Evolutionary conservation across 2,888 invertebrate species (phyloP), one percentile per base, ranked within the genome.

Genomic region (Arrhopalites spinosus): DNA sequence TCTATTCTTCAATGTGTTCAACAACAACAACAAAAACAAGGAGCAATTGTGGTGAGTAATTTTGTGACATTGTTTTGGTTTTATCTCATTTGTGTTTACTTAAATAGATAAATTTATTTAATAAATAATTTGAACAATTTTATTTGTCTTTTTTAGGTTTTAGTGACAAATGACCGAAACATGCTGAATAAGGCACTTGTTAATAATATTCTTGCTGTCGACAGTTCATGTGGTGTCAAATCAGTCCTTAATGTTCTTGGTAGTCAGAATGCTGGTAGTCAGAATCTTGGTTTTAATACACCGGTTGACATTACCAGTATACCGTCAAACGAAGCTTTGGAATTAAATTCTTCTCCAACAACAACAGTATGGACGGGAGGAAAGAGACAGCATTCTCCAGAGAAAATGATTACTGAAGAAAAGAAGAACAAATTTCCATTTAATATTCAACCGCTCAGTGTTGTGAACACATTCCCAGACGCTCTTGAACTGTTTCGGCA

Each of bases 1-100:
- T 80, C 81, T 1, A 82, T 83, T 66, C 70, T 83, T 23, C 80
- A 81, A 50, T 83, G 83, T 77, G 83, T 75, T 13, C 50, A 80
- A 20, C 80, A 81, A 43, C 74, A 74, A 30, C 73, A 63, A 30
- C 23, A 50, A 17, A 69, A 69, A 29, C 25, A 20, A 3, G 17
- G 11, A 5, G 56, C 72, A n/a, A 61, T 56, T 17, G 78, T 78
- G 20, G 80, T 80, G 74, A 73, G 45, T 61, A 61, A 8, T n/a
- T 50, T n/a, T 11, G 15, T 11, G 8, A 3, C 3, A 17, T 50
- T 15, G 50, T n/a, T n/a, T n/a, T n/a, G n/a, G n/a, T n/a, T n/a
- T n/a, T n/a, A n/a, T n/a, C n/a, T n/a, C n/a, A n/a, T n/a, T n/a
- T n/a, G n/a, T n/a, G n/a, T n/a, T n/a, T n/a, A n/a, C n/a, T n/a